Base-by-base conservation (phyloP, 2,113 vertebrate species). In the Gallinago undulata region DNA sequence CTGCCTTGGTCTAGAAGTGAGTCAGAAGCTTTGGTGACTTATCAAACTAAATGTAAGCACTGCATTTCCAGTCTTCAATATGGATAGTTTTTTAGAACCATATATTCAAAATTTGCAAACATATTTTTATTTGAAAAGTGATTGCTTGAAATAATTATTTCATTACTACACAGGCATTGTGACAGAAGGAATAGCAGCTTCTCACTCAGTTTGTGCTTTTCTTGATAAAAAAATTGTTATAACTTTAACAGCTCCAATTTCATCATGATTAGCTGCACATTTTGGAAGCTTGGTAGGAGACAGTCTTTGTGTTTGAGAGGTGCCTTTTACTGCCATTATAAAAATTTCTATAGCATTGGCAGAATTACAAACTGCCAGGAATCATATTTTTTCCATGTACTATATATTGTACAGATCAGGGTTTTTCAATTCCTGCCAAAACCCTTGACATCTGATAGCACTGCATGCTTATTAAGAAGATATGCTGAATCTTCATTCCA, bases 321-420 rank as follows among this genome's bases (percentile, higher is more conserved):
- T 92, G 37, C 55, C 56, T 87, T 96, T 90, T 91, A 91, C 27
- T 94, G 59, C 48, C 56, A 47, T 94, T 88, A 48, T 92, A 92
- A 93, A 94, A 83, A 72, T 68, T 83, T 86, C 79, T 86, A 28
- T 74, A 64, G 33, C 53, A 35, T 28, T 86, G 88, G 75, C 75
- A 90, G 88, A 81, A 90, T 90, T 93, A 67, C 64, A 86, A 67
- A 84, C 76, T 90, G 85, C 90, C 88, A 77, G 56, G 43, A 88
- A 77, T 75, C 16, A 16, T 84, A 66, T 23, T 86, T 94, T 85
- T 57, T 66, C 35, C 45, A 37, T 14, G 5, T 77, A 69, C 43
- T 77, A 11, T 92, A 39, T 81, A 45, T 93, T 91, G 93, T 90
- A 70, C 55, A 55, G 67, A 83, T 83, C 45, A 51, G 35, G 24